phyloP scores from a whole-genome alignment of 2,113 vertebrate genomes.

The Gambusia affinis region DNA sequence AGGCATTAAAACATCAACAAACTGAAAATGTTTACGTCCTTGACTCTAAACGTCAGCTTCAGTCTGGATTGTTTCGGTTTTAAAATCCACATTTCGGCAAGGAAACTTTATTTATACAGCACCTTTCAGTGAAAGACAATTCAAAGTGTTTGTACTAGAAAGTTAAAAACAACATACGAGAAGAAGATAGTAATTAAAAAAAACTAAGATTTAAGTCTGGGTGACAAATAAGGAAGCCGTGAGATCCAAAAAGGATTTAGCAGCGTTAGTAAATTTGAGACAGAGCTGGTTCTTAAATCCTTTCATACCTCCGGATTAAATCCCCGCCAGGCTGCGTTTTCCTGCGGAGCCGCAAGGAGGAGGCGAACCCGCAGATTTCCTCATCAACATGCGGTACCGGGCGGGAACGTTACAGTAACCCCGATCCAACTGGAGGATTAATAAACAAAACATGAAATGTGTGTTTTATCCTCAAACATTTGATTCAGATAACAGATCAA shows the following conservation, averaged over 20 bases:
- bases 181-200: background rate
- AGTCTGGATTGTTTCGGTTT: too few relatives aligned
- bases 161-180: too few relatives aligned
- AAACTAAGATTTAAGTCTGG: background rate
- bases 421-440: background rate
- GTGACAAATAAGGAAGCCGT: background rate
- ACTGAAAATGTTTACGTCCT: too few relatives aligned
- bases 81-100: too few relatives aligned
- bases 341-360: conserved; percentile 63
- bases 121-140: too few relatives aligned
- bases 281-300: background rate
- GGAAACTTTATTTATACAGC: too few relatives aligned
- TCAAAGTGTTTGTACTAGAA: too few relatives aligned
- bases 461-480: background rate
- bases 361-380: conserved; percentile 33
- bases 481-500: background rate
- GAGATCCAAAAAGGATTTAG: background rate
- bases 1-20: too few relatives aligned
- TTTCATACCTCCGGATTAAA: background rate
- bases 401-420: too few relatives aligned
- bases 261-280: background rate
- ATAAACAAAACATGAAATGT: too few relatives aligned
- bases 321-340: conserved; percentile 40
- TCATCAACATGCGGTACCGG: background rate
- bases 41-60: too few relatives aligned